Evolutionary conservation across 2,113 vertebrate genomes (phyloP), one percentile per base, ranked within the genome.

Genomic region (Solenodon paradoxus): DNA sequence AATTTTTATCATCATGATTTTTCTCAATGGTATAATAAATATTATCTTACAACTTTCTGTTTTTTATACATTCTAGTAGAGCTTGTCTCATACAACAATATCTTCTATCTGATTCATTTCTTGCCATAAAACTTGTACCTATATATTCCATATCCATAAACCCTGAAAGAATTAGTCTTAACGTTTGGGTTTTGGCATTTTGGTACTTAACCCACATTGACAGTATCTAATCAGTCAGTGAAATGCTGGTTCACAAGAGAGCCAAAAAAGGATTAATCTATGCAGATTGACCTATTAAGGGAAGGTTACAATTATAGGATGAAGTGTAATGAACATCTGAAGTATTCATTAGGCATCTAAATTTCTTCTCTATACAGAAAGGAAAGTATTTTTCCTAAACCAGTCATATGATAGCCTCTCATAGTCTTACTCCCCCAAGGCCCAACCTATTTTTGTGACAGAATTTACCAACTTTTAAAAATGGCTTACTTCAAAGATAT

Each of bases 231-330:
- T 89, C 26, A 88, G 40, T 92, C 81, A 93, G 72, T 95, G 28
- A 95, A 94, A 64, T 74, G 10, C 35, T 87, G 9, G 9, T 85
- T 84, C 26, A 91, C 13, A 79, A 71, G 22, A 95, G 10, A 88
- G 26, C 7, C 40, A 92, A n/a, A 83, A 95, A 83, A 38, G 6
- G 40, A 82, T 96, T 93, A 77, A 71, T 95, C 20, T 68, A 30
- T 38, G 59, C 0, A 5, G 28, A 9, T 55, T 47, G 32, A 66
- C 16, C n/a, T 42, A 61, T 4, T 40, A 95, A 26, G 13, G 28
- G 55, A 22, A 92, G 47, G 61, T 90, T 64, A 49, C 1, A 82
- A 26, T 79, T 92, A 81, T 28, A 72, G 15, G 11, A 28, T 16
- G 4, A 63, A 17, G 4, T 74, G 35, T 45, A 86, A 90, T 78